Conservation (phyloP, 2,113 vertebrate genomes). For the Ailurus styani region DNA sequence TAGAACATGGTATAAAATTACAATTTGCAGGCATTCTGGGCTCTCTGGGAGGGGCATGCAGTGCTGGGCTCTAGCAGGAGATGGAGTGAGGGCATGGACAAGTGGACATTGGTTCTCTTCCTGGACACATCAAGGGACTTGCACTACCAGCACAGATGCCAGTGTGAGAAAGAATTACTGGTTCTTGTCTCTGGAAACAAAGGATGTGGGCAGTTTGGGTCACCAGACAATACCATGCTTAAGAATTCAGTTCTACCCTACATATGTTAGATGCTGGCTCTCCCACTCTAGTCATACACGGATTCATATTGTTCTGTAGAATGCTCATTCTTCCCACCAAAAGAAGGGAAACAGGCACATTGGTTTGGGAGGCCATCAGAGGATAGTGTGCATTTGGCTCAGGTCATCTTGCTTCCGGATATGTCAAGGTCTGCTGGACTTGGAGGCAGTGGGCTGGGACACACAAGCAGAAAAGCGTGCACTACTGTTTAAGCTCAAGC, state of each 20-base stretch:
- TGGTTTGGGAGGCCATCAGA: conserved; percentile 52
- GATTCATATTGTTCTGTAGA: background rate
- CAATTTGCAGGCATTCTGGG: conserved; percentile 60
- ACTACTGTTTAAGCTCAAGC: conserved; percentile 72
- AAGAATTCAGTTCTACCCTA: background rate
- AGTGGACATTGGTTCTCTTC: background rate
- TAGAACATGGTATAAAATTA: conserved; percentile 76
- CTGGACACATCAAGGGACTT: background rate
- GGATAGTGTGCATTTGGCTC: conserved; percentile 61
- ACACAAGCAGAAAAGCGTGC: conserved; percentile 70
- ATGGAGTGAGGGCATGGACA: background rate
- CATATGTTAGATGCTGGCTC: background rate
- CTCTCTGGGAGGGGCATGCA: conserved; percentile 63
- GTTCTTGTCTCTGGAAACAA: background rate
- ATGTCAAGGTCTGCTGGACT: conserved; percentile 62
- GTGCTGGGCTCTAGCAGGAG: conserved; percentile 33
- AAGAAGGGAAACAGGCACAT: conserved; percentile 71
- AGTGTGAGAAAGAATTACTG: background rate
- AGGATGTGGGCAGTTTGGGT: background rate
- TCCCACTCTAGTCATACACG: background rate
- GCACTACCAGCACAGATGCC: background rate
- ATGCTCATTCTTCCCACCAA: conserved; percentile 40
- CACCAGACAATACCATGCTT: conserved; percentile 31
- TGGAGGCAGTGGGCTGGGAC: conserved; percentile 71
- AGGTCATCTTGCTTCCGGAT: conserved; percentile 66